These are phyloP conservation scores for Drosophila subsilvestris DNA, from an alignment of 2,888 invertebrate genomes.

Conservation along the genomic window DNA sequence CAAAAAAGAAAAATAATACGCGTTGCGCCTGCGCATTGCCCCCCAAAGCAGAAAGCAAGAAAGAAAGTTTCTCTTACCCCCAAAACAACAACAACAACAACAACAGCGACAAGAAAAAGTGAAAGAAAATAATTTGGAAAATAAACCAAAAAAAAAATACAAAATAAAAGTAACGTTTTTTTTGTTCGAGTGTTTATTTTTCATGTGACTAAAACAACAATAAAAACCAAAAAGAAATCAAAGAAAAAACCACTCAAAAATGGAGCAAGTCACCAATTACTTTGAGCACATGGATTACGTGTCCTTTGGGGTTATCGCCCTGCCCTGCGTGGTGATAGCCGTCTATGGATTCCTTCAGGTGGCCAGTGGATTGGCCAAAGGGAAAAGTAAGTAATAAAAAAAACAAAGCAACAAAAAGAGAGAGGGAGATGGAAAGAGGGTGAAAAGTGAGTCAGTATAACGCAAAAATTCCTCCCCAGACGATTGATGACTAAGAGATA, in stretches of 20 bases:
- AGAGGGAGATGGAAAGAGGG: not conserved
- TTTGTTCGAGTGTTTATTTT: constrained; percentile 56
- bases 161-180: constrained; percentile 17
- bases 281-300: constrained; percentile 74
- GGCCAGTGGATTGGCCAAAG: constrained; percentile 63
- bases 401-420: not conserved
- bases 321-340: constrained; percentile 66
- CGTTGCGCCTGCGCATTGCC: not conserved
- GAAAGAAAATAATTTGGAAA: constrained; percentile 9
- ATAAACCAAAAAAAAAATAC: constrained; percentile 2
- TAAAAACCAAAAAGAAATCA: constrained; percentile 5
- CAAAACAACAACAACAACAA: not conserved
- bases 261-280: constrained; percentile 68
- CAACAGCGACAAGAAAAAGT: not conserved
- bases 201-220: constrained; percentile 26
- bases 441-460: not conserved
- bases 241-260: constrained; percentile 14
- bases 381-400: constrained; percentile 63
- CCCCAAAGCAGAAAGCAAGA: not conserved
- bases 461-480: not conserved
- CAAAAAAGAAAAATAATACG: constrained; percentile 6
- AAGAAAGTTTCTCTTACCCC: not conserved
- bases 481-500: not conserved
- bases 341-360: constrained; percentile 68
- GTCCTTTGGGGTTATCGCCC: constrained; percentile 64